Evolutionary conservation across 2,888 invertebrate species (phyloP), one percentile per base, ranked within the genome.

Genomic region (Caradrina clavipalpis): DNA sequence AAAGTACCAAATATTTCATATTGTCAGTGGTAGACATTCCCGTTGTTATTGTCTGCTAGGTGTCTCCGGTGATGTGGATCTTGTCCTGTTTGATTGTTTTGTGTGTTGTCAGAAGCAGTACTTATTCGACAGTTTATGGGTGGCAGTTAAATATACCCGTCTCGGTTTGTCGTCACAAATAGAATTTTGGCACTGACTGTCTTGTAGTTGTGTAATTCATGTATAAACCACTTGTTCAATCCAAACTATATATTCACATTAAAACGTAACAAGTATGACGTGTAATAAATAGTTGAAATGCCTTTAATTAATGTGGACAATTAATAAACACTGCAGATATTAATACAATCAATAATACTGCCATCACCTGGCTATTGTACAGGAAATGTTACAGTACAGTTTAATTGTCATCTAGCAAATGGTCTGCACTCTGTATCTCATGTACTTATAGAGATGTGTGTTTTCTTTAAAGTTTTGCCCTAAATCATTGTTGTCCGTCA

Each of bases 151-250:
- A 95, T 95, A 95, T 95, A 95, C 94, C 92, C 91, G 95, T 93
- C 93, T 94, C 94, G 92, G 93, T 95, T 94, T 95, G 95, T 95
- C 92, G 94, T 94, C 90, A 92, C 94, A 95, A 95, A 96, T 96
- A 95, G 95, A 95, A 94, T 94, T 95, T 96, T 96, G 96, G 96
- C 95, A 96, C 95, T 94, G 92, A 89, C 92, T 93, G 92, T 94
- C 93, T 35, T 92, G 92, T 88, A 91, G 93, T 95, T 96, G 94
- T 95, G 95, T 95, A 95, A 95, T 95, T 95, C 94, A 93, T 92
- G 88, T 93, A 92, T 93, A 93, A 94, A 94, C 91, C 90, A 91
- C 92, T 95, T 93, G 94, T 94, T 94, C 89, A 90, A 91, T 92
- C 92, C 89, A 84, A 89, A 91, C 89, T 92, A 91, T 92, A 90